A percentile compares a stretch with the other conserved stretches of the same genome.
These are phyloP conservation scores for Ectropis grisescens DNA, from an alignment of 1,140 invertebrate genomes.

Conservation along the genomic window DNA sequence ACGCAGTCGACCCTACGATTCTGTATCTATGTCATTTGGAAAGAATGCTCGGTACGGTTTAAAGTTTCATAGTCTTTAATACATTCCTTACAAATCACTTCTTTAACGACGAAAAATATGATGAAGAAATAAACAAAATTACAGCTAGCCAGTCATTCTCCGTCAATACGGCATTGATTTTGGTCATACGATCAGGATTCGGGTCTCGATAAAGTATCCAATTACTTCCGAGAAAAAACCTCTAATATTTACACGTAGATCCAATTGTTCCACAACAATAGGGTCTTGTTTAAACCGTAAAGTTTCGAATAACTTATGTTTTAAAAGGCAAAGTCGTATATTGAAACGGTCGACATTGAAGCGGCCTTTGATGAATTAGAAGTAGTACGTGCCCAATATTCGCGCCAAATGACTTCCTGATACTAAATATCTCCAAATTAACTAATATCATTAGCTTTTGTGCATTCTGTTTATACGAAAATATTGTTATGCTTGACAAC, in stretches of 20 bases:
- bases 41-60: too few species aligned
- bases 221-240: conserved; percentile 34
- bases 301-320: conserved; percentile 21
- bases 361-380: conserved; percentile 42
- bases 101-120: too few species aligned
- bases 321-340: conserved; percentile 19
- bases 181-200: not conserved
- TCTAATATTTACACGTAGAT: conserved; percentile 24
- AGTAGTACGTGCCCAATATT: conserved; percentile 48
- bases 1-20: too few species aligned
- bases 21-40: too few species aligned
- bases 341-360: conserved; percentile 30
- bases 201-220: conserved; percentile 23
- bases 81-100: too few species aligned
- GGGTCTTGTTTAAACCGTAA: conserved; percentile 14
- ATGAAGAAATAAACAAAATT: too few species aligned
- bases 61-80: too few species aligned
- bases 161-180: too few species aligned
- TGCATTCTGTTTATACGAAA: too few species aligned
- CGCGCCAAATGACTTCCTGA: conserved; percentile 52
- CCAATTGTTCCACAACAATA: conserved; percentile 22
- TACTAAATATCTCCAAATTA: conserved; percentile 16
- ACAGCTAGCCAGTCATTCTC: too few species aligned
- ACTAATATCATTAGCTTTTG: not conserved
- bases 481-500: too few species aligned